A percentile compares a stretch with the other conserved stretches of the same genome.
phyloP scores from a whole-genome alignment of 2,888 invertebrate species.

The Venusia cambrica region DNA sequence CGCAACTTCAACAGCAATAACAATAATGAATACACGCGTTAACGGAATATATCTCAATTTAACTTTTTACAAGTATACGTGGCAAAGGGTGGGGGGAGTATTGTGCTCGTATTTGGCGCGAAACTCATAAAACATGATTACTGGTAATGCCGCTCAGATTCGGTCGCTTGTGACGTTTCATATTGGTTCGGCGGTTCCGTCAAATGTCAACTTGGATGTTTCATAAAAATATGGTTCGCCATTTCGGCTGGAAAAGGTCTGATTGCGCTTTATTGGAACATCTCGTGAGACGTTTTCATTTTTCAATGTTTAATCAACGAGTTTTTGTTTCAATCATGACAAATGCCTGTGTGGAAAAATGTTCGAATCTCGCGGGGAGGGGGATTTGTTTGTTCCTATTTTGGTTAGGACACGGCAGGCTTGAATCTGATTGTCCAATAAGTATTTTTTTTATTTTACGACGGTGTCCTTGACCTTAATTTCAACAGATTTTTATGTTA shows the following conservation, averaged over 20 bases:
- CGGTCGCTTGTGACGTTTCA: slow-evolving; percentile 25
- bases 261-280: slow-evolving; percentile 6
- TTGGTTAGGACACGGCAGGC: no score
- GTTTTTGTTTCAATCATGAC: no score
- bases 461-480: no score
- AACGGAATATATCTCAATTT: slow-evolving; percentile 51
- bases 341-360: no score
- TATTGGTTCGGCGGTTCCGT: slow-evolving; percentile 30
- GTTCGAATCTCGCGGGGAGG: no score
- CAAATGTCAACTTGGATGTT: slow-evolving; percentile 31
- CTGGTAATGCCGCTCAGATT: slow-evolving; percentile 62
- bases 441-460: no score
- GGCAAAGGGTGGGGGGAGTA: slow-evolving; percentile 48
- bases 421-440: no score
- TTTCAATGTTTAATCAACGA: no score
- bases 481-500: no score
- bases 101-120: slow-evolving; percentile 53
- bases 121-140: slow-evolving; percentile 74
- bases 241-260: slow-evolving; percentile 27
- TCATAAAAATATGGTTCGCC: slow-evolving; percentile 28
- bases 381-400: no score
- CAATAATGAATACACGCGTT: slow-evolving; percentile 32
- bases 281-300: no score
- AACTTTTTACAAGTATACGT: slow-evolving; percentile 65
- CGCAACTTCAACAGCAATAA: slow-evolving; percentile 31